Base-by-base conservation (phyloP, 2,888 invertebrate species). In the Fragum fragum region DNA sequence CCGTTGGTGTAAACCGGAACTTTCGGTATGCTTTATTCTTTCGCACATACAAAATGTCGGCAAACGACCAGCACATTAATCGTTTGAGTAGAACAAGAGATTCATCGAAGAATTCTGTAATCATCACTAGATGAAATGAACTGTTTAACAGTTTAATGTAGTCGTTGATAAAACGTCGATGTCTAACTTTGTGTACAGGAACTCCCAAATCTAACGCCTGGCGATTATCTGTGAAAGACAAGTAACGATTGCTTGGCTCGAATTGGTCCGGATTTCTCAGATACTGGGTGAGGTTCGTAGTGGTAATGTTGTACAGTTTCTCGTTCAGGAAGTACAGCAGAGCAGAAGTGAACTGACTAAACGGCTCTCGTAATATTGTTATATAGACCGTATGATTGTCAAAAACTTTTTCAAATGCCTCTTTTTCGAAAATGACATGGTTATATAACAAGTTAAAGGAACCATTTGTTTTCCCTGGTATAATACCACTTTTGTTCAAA, bases 81-180 rank as follows among this genome's bases (percentile, higher is more conserved):
- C 93, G 81, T 73, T 89, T 89, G 7, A 93, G 84, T 23, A 94
- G 77, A 42, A 94, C 82, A 61, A 94, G 75, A 3, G 93, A 94
- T 72, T 93, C 93, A 77, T 93, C 90, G 71, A 94, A 92, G 68
- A 91, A 89, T 74, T 94, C 94, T 29, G 87, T 84, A 6, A 94
- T 87, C 86, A 94, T 81, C 6, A 94, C 89, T 0, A 93, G 80
- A 77, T 91, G 76, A 72, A 93, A 92, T 14, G 85, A 79, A 7
- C 72, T 66, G 21, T 90, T 88, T 28, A 93, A 75, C 7, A 76
- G 55, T n/a, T 83, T 66, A 3, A 90, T 66, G 74, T 88, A 91
- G 16, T 78, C 73, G 21, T 84, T 71, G 0, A 91, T 74, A 18
- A 57, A 76, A 36, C 72, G 47, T 72, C 71, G 18, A 55, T 83